Percentiles rank a stretch among this genome's conserved stretches.
Evolutionary conservation across 2,797 vertebrate genomes (phyloP).

Genomic region (Sebastes hopkinsi): DNA sequence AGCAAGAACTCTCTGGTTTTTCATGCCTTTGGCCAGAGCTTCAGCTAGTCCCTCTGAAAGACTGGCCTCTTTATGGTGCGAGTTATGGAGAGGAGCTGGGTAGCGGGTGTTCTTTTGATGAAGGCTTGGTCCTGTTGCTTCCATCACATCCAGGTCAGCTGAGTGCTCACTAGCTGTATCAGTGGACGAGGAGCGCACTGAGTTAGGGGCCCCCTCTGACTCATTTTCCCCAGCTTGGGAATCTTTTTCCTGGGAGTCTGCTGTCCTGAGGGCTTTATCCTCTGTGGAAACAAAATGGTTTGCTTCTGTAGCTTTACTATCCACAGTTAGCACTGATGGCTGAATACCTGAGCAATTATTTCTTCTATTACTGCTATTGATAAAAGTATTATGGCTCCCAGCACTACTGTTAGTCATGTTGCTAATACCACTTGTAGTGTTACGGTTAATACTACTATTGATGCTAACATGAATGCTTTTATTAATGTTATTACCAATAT

Average conservation of each 20-base stretch:
- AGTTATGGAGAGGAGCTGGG: conserved; percentile 36
- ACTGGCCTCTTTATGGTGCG: conserved; percentile 49
- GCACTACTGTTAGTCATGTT: conserved; percentile 49
- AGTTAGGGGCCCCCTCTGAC: conserved; percentile 74
- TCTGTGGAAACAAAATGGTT: conserved; percentile 59
- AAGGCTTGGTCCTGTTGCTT: conserved; percentile 60
- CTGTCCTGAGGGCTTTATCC: conserved; percentile 57
- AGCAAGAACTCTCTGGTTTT: conserved; percentile 89
- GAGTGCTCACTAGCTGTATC: conserved; percentile 90
- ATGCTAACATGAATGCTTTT: conserved; percentile 47
- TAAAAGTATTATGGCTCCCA: conserved; percentile 63
- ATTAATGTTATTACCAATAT: conserved; percentile 57
- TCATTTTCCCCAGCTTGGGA: conserved; percentile 61
- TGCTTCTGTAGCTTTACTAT: conserved; percentile 60
- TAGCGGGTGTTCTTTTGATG: conserved; percentile 52
- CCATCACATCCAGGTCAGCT: conserved; percentile 81
- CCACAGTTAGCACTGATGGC: conserved; percentile 64
- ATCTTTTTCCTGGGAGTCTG: conserved; percentile 59
- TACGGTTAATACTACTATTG: conserved; percentile 44
- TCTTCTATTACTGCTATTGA: conserved; percentile 67
- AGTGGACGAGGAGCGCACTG: conserved; percentile 87
- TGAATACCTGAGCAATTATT: conserved; percentile 77
- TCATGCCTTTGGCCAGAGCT: conserved; percentile 84
- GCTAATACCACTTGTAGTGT: conserved; percentile 45
- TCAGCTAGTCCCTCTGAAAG: conserved; percentile 71